Evolutionary conservation across 2,797 vertebrate species (phyloP).

Genomic region (Sciurus vulgaris): DNA sequence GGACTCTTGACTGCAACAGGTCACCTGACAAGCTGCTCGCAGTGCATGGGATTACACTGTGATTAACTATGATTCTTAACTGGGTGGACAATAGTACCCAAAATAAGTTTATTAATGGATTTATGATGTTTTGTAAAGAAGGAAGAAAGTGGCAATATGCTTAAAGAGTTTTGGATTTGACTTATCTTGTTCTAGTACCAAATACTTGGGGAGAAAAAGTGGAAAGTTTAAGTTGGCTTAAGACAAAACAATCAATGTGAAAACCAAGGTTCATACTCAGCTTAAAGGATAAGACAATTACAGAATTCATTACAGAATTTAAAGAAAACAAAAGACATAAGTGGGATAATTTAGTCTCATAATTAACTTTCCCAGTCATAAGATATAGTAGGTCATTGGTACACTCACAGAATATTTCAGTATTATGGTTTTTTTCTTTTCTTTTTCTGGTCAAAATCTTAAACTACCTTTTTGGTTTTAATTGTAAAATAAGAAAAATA

Average conservation of each 20-base stretch:
- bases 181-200: background rate
- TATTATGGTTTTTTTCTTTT: background rate
- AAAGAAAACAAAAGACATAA: constrained; percentile 45
- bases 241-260: constrained; percentile 20
- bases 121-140: background rate
- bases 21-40: background rate
- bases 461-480: background rate
- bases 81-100: background rate
- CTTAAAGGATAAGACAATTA: constrained; percentile 6
- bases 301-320: constrained; percentile 18
- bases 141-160: background rate
- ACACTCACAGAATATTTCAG: background rate
- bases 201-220: background rate
- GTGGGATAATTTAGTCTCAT: background rate
- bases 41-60: background rate
- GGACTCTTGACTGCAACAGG: background rate
- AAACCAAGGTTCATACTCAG: constrained; percentile 64
- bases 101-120: background rate
- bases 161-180: background rate
- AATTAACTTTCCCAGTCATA: background rate
- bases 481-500: constrained; percentile 46
- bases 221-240: background rate
- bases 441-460: background rate
- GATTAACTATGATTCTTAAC: background rate
- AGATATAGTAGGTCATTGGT: background rate